A percentile compares a stretch with the other conserved stretches of the same genome.
Conservation (phyloP, 2,113 vertebrate species). For the Caranx ignobilis region DNA sequence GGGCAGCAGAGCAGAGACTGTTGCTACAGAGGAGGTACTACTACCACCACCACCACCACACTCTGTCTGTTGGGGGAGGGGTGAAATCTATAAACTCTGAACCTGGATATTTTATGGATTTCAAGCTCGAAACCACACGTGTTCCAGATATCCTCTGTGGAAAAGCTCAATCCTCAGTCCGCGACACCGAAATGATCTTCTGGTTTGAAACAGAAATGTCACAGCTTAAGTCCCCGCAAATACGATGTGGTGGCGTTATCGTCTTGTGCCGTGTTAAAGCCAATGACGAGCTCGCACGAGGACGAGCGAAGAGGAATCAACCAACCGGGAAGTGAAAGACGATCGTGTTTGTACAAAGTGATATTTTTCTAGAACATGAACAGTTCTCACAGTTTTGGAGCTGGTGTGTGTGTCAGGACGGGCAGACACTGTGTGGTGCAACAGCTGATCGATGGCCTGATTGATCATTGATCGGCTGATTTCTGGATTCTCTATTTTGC, state of each 20-base stretch:
- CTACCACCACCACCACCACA: not conserved
- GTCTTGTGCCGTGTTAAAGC: conserved; percentile 66
- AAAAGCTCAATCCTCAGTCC: conserved; percentile 14
- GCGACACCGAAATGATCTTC: conserved; percentile 29
- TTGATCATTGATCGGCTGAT: not conserved
- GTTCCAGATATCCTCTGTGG: conserved; percentile 25
- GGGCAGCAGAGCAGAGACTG: conserved; percentile 7
- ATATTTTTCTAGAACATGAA: conserved; percentile 34
- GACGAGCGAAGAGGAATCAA: conserved; percentile 44
- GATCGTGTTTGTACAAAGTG: conserved; percentile 27
- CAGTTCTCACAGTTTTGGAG: conserved; percentile 50
- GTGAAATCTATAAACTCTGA: conserved; percentile 11
- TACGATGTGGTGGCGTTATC: conserved; percentile 38
- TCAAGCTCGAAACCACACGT: conserved; percentile 19
- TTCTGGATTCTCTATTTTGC: not conserved
- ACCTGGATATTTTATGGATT: conserved; percentile 44
- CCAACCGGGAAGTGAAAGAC: conserved; percentile 22
- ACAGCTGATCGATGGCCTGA: not conserved
- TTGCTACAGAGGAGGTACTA: conserved; percentile 20
- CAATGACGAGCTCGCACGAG: conserved; percentile 68
- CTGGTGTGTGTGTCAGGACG: not conserved
- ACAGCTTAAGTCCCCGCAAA: conserved; percentile 48
- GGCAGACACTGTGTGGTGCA: not conserved
- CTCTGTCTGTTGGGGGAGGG: conserved; percentile 9
- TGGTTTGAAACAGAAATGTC: conserved; percentile 34